Evolutionary conservation across 2,888 invertebrate genomes (phyloP), one percentile per base, ranked within the genome.

Genomic region (Cryptus viduatorius): DNA sequence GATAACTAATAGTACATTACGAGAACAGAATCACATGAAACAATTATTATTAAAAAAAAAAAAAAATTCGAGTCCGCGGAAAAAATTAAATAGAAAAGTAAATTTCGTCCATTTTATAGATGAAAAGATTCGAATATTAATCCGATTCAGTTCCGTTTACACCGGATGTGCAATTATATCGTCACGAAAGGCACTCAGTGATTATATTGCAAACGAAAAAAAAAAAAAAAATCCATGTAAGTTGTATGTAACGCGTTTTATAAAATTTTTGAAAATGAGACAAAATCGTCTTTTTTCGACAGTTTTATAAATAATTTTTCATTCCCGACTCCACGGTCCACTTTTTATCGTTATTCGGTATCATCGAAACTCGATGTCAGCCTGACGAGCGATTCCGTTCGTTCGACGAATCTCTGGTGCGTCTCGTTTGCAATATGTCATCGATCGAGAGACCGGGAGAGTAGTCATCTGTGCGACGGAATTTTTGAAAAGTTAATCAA

Each of bases 401-500:
- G 12, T 56, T 7, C 24, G 56, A 56, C 24, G 4, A 56, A 24
- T 12, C 4, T 12, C 10, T 19, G 5, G 12, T 56, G 5, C 56
- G 24, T 19, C 24, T 56, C 56, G 56, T 56, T 24, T 24, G 10
- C 7, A 4, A 56, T 56, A 48, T n/a, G 72, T 24, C 56, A 24
- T 72, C 59, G 42, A 72, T 59, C 71, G 29, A 67, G 68, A 24
- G 8, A 48, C 16, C 24, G 14, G 48, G 29, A 10, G 10, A 31
- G 46, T n/a, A 50, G 42, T 56, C 16, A 72, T 72, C 16, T 16
- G 71, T 10, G 42, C 56, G 56, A 42, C 53, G 19, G 37, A 42
- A 72, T 56, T 72, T 72, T 72, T 72, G 56, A 72, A 72, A 56
- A 72, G 71, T 16, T 56, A n/a, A 72, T 72, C 56, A 72, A 72